Percentiles rank a stretch among this genome's conserved stretches.
These are phyloP conservation scores for Polypterus senegalus DNA, from an alignment of 2,113 vertebrate species.

Conservation along the genomic window DNA sequence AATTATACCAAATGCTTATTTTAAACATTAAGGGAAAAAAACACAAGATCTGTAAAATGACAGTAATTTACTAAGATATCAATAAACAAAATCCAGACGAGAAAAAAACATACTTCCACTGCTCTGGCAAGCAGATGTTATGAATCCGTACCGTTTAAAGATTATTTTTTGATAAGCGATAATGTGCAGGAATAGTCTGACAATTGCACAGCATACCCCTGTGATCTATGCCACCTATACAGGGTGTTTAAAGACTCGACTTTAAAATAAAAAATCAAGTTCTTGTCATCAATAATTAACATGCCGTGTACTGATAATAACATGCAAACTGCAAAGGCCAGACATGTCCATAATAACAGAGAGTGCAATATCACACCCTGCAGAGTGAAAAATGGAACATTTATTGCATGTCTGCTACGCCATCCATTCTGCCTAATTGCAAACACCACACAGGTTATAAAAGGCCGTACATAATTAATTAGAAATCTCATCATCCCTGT, in stretches of 20 bases:
- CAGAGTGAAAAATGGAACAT: constrained; percentile 43
- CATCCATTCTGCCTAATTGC: constrained; percentile 62
- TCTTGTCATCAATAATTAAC: constrained; percentile 36
- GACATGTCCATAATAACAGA: constrained; percentile 49
- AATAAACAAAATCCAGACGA: constrained; percentile 28
- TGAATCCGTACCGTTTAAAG: too few relatives aligned
- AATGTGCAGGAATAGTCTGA: too few relatives aligned
- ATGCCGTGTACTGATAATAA: constrained; percentile 32
- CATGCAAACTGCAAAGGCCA: constrained; percentile 43
- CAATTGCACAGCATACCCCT: too few relatives aligned
- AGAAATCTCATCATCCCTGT: constrained; percentile 39
- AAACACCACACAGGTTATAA: constrained; percentile 53
- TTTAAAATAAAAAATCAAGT: background rate
- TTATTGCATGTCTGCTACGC: constrained; percentile 48
- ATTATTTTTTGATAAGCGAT: too few relatives aligned
- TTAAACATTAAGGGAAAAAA: constrained; percentile 21
- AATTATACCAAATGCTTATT: constrained; percentile 59
- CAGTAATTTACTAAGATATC: constrained; percentile 33
- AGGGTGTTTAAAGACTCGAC: background rate
- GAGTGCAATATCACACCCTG: constrained; percentile 46
- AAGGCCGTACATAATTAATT: constrained; percentile 55
- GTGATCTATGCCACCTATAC: too few relatives aligned
- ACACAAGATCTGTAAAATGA: constrained; percentile 45
- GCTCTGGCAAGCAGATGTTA: too few relatives aligned
- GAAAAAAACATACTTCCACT: too few relatives aligned